Percentiles rank a stretch among this genome's conserved stretches.
Conservation (phyloP, 1,140 invertebrate species). For the Nasonia vitripennis region DNA sequence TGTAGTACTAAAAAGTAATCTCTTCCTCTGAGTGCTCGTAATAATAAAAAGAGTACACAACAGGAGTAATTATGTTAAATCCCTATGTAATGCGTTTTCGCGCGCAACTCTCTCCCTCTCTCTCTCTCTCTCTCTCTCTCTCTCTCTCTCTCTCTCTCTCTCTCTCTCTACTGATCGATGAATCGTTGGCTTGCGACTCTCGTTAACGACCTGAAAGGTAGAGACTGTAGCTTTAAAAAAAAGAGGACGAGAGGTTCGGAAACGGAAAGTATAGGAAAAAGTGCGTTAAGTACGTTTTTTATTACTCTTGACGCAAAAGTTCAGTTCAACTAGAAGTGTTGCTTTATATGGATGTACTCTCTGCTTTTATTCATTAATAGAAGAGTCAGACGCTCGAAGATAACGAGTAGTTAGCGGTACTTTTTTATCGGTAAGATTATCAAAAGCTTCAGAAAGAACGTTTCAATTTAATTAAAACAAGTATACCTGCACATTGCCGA, state of each 20-base stretch:
- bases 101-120: not conserved
- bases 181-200: not conserved
- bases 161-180: not conserved
- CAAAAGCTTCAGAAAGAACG: too few relatives aligned
- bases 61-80: constrained; percentile 13
- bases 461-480: too few relatives aligned
- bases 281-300: not conserved
- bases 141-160: not conserved
- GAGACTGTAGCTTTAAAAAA: not conserved
- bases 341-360: not conserved
- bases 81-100: constrained; percentile 6
- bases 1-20: constrained; percentile 4
- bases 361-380: not conserved
- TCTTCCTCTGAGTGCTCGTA: not conserved
- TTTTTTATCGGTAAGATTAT: too few relatives aligned
- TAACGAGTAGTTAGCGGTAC: too few relatives aligned
- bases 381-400: too few relatives aligned
- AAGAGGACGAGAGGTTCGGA: not conserved
- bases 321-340: not conserved
- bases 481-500: too few relatives aligned
- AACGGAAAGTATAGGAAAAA: not conserved
- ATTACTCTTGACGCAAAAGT: not conserved
- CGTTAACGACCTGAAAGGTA: not conserved
- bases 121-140: not conserved
- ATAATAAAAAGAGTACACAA: constrained; percentile 12